phyloP scores from a whole-genome alignment of 2,797 vertebrate genomes.

The Halcyon smyrnensis region DNA sequence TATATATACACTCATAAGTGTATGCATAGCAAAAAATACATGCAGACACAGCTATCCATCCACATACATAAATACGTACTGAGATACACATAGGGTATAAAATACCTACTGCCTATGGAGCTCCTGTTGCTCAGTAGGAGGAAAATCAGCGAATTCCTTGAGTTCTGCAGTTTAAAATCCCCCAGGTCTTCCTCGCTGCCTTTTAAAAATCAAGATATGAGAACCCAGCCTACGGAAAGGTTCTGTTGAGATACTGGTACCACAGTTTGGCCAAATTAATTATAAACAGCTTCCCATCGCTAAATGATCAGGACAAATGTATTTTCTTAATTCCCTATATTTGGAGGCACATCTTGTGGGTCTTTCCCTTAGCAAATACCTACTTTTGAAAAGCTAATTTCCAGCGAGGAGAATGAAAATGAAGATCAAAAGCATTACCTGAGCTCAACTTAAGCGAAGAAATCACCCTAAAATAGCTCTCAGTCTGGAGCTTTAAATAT shows the following conservation, averaged over 20 bases:
- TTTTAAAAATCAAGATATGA: neutral
- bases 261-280: neutral
- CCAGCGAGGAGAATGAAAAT: slow-evolving; percentile 42
- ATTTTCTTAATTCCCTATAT: neutral
- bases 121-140: neutral
- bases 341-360: neutral
- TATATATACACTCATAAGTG: too few species aligned
- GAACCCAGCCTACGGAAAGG: neutral
- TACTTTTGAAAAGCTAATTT: slow-evolving; percentile 42
- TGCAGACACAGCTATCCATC: too few species aligned
- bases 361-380: neutral
- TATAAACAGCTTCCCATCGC: neutral
- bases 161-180: neutral
- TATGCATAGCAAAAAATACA: too few species aligned
- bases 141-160: neutral
- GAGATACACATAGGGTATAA: too few species aligned
- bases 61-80: too few species aligned
- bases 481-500: slow-evolving; percentile 54
- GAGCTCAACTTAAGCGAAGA: slow-evolving; percentile 53
- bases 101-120: neutral
- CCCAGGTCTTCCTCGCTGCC: neutral
- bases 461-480: slow-evolving; percentile 39
- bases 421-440: slow-evolving; percentile 52
- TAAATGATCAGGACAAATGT: neutral
- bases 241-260: neutral